Evolutionary conservation across 2,797 vertebrate genomes (phyloP).

Genomic region (Premnoplex brunnescens): DNA sequence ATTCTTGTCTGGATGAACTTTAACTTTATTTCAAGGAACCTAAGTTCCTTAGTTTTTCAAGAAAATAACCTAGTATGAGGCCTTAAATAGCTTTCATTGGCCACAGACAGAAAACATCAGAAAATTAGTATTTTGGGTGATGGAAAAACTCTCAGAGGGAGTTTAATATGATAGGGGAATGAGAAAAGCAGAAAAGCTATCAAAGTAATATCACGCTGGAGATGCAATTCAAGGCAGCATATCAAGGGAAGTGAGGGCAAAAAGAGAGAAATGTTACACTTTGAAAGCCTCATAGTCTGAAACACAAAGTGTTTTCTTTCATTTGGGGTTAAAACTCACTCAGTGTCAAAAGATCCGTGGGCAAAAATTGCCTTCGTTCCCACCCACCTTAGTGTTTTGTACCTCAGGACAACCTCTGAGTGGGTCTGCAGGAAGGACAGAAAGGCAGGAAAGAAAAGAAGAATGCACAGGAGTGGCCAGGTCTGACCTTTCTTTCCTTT

Average conservation of each 20-base stretch:
- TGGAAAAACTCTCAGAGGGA: not conserved
- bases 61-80: not conserved
- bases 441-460: not conserved
- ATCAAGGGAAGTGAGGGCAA: not conserved
- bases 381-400: not conserved
- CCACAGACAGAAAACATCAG: not conserved
- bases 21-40: not conserved
- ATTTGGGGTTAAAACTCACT: not conserved
- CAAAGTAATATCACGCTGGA: not conserved
- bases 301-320: not conserved
- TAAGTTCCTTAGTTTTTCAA: not conserved
- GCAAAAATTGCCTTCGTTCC: not conserved
- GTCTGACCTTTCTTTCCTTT: conserved; percentile 6
- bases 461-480: not conserved
- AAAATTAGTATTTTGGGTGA: conserved; percentile 2
- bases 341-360: not conserved
- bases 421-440: not conserved
- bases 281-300: not conserved
- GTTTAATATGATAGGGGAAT: not conserved
- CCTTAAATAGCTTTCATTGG: not conserved
- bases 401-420: not conserved
- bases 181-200: conserved; percentile 7
- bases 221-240: not conserved
- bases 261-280: not conserved
- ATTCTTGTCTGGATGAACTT: not conserved